Conservation (phyloP, 2,797 vertebrate genomes). For the Helarctos malayanus region DNA sequence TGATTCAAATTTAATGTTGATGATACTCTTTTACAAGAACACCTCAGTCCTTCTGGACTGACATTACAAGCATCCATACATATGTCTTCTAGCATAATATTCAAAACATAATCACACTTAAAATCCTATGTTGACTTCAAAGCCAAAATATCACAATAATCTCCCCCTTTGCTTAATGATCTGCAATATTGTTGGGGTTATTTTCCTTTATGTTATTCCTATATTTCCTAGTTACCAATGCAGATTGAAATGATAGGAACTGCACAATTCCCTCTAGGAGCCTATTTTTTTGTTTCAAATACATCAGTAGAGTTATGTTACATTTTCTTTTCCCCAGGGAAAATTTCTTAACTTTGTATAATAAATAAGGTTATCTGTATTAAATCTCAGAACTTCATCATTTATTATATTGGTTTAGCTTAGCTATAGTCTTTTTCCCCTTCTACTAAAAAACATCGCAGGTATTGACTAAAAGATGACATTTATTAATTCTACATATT, state of each 20-base stretch:
- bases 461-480: constrained; percentile 83
- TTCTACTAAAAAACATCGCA: constrained; percentile 67
- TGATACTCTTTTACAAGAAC: background rate
- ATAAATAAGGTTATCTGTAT: constrained; percentile 81
- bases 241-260: background rate
- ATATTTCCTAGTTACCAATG: constrained; percentile 29
- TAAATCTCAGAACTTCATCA: constrained; percentile 79
- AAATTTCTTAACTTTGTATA: constrained; percentile 76
- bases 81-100: background rate
- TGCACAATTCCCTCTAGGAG: constrained; percentile 18
- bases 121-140: background rate
- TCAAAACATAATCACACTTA: constrained; percentile 34
- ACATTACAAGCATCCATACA: background rate
- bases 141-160: constrained; percentile 60
- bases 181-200: background rate
- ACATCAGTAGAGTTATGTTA: constrained; percentile 29
- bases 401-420: constrained; percentile 80
- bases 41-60: background rate
- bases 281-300: constrained; percentile 75
- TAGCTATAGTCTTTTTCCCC: constrained; percentile 54
- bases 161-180: background rate
- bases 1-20: background rate
- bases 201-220: background rate
- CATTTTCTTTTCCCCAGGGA: constrained; percentile 38
- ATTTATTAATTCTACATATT: constrained; percentile 85